phyloP scores from a whole-genome alignment of 2,888 invertebrate genomes.

The Polietes domitor region DNA sequence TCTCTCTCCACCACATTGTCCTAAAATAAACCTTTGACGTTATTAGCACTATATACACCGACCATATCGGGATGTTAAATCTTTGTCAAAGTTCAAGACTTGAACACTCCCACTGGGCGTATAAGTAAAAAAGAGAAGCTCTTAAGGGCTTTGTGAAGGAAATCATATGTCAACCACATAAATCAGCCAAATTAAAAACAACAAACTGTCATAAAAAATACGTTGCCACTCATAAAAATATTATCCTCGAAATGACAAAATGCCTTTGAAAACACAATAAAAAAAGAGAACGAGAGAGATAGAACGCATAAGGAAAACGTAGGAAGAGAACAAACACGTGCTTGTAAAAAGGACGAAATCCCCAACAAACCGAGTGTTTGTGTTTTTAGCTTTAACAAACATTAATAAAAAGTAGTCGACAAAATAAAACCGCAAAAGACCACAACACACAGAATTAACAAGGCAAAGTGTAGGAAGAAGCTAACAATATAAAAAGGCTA shows the following conservation, averaged over 20 bases:
- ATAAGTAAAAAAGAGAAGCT: not conserved
- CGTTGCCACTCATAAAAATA: not conserved
- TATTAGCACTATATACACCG: no score
- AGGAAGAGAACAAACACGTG: not conserved
- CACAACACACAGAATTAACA: not conserved
- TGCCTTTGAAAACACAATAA: not conserved
- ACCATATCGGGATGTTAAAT: not conserved
- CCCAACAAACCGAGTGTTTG: not conserved
- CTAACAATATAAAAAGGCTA: not conserved
- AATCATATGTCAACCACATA: constrained; percentile 9
- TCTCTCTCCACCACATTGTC: no score
- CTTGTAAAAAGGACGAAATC: not conserved
- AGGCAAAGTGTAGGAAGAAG: not conserved
- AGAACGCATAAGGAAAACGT: not conserved
- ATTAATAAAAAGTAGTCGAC: not conserved
- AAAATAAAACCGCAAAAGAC: constrained; percentile 4
- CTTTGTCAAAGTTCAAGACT: not conserved
- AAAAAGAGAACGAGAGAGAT: not conserved
- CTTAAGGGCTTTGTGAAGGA: not conserved
- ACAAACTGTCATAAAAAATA: constrained; percentile 23
- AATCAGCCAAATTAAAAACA: constrained; percentile 25
- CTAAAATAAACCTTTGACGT: no score
- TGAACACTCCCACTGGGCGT: not conserved
- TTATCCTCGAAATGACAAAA: constrained; percentile 25
- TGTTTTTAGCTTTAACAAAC: not conserved